phyloP scores from a whole-genome alignment of 2,113 vertebrate species.

The Cyphomyrus plagiostoma region DNA sequence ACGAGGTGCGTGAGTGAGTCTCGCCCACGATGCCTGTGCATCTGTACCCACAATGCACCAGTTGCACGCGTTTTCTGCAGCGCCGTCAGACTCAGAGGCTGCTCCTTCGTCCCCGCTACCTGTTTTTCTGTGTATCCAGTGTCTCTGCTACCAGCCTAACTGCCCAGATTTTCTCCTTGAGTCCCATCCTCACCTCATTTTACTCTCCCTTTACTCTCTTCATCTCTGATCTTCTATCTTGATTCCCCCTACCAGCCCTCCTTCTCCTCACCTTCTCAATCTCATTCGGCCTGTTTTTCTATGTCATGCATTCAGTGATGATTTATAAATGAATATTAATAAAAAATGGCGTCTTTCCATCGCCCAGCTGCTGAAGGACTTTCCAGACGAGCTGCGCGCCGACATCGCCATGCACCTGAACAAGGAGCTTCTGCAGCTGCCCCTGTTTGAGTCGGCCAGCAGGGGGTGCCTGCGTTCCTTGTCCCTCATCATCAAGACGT shows the following conservation, averaged over 20 bases:
- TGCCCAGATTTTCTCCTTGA: background rate
- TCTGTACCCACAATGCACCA: background rate
- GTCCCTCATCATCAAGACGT: constrained; percentile 66
- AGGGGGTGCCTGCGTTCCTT: constrained; percentile 65
- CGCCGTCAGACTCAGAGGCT: background rate
- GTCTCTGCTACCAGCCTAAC: background rate
- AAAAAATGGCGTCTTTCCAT: background rate
- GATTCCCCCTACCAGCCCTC: background rate
- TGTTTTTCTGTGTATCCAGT: background rate
- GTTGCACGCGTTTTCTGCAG: background rate
- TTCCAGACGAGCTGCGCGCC: constrained; percentile 63
- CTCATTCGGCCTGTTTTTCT: background rate
- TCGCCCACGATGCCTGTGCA: background rate
- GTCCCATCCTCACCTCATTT: background rate
- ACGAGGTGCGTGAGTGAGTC: constrained; percentile 46
- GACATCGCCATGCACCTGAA: constrained; percentile 69
- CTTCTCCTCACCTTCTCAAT: background rate
- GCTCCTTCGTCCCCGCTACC: background rate
- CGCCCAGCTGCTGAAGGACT: constrained; percentile 61
- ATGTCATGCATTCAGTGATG: background rate
- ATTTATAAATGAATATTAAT: background rate
- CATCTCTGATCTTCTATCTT: background rate
- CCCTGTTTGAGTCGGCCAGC: constrained; percentile 65
- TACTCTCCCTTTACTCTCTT: background rate
- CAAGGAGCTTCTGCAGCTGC: constrained; percentile 62